A percentile compares a stretch with the other conserved stretches of the same genome.
phyloP scores from a whole-genome alignment of 2,113 vertebrate genomes.

The Poeciliopsis turrubarensis region DNA sequence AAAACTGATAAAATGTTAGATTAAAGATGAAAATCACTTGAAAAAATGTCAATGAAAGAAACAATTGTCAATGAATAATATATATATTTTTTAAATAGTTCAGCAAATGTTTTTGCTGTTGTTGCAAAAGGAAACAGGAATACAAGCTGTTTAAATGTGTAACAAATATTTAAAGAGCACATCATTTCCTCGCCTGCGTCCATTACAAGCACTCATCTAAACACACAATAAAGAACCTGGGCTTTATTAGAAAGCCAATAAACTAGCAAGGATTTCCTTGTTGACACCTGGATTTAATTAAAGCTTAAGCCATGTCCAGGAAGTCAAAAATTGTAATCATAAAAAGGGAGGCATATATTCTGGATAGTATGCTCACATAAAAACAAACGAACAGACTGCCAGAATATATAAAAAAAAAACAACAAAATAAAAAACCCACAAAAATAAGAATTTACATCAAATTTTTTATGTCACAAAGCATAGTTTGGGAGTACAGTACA shows the following conservation, averaged over 20 bases:
- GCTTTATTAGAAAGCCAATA: slow-evolving; percentile 11
- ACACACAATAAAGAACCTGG: slow-evolving; percentile 37
- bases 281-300: neutral
- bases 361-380: neutral
- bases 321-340: slow-evolving; percentile 5
- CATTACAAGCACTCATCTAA: slow-evolving; percentile 25
- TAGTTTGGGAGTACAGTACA: too few relatives aligned
- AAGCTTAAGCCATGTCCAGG: neutral
- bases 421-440: too few relatives aligned
- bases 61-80: too few relatives aligned
- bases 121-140: neutral
- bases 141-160: neutral
- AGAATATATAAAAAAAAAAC: too few relatives aligned
- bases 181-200: slow-evolving; percentile 34
- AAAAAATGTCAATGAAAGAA: too few relatives aligned
- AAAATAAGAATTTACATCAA: too few relatives aligned
- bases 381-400: too few relatives aligned
- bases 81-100: too few relatives aligned
- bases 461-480: too few relatives aligned
- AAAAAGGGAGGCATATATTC: neutral
- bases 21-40: too few relatives aligned
- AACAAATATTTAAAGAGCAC: slow-evolving; percentile 2
- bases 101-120: too few relatives aligned
- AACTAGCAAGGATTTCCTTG: neutral
- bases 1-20: too few relatives aligned